phyloP scores from a whole-genome alignment of 1,140 invertebrate species.

The Bombus sibiricus region DNA sequence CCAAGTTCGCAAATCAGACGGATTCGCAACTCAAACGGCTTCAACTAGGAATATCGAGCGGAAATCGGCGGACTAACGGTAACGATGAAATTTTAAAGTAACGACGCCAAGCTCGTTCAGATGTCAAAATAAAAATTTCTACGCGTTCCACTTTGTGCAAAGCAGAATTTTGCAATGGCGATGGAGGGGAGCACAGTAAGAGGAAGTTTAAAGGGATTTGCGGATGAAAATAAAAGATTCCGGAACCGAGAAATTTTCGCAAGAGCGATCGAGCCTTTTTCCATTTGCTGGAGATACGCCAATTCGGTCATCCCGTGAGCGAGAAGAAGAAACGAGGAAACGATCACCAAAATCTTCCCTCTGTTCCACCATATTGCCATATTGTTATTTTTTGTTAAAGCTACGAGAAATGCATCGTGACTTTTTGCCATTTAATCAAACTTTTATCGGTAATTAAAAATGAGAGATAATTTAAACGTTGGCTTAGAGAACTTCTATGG shows the following conservation, averaged over 20 bases:
- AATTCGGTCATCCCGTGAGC: slow-evolving; percentile 37
- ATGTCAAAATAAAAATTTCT: neutral
- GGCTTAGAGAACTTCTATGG: neutral
- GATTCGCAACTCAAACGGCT: neutral
- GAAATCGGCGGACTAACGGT: neutral
- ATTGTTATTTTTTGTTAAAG: neutral
- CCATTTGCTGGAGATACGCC: slow-evolving; percentile 35
- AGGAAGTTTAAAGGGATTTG: slow-evolving; percentile 12
- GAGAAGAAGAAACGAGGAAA: neutral
- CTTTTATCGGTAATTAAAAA: neutral
- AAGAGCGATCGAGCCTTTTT: neutral
- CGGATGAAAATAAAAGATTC: slow-evolving; percentile 19
- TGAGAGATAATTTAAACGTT: neutral
- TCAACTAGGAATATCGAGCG: neutral
- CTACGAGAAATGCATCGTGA: too few species aligned
- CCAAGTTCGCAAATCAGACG: neutral
- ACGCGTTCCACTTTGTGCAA: too few species aligned
- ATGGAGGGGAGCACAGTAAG: too few species aligned
- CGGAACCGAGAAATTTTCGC: slow-evolving; percentile 27
- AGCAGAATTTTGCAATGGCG: neutral
- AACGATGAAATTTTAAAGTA: neutral
- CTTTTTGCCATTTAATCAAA: neutral
- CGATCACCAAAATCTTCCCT: neutral
- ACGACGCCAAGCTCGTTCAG: neutral
- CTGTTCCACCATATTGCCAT: neutral